Conservation (phyloP, 2,113 vertebrate species). For the Bostrychus sinensis region DNA sequence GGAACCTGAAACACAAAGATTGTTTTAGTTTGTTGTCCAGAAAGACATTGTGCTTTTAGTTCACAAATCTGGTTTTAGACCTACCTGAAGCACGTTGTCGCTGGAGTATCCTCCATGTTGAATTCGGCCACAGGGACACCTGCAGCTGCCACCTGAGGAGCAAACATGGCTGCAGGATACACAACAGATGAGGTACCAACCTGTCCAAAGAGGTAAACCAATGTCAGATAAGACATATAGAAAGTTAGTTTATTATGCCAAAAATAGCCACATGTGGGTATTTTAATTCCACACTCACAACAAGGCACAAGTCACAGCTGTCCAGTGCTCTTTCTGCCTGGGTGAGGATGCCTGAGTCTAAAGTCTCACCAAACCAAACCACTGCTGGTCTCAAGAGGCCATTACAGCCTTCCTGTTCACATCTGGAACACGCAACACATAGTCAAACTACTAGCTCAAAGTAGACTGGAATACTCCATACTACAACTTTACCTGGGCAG, state of each 20-base stretch:
- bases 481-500: slow-evolving; percentile 86
- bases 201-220: slow-evolving; percentile 64
- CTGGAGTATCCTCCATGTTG: slow-evolving; percentile 91
- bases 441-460: slow-evolving; percentile 21
- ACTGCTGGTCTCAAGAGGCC: slow-evolving; percentile 93
- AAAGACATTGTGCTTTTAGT: neutral
- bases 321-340: slow-evolving; percentile 86
- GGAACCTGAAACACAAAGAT: slow-evolving; percentile 82
- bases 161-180: slow-evolving; percentile 96
- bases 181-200: slow-evolving; percentile 95
- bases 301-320: slow-evolving; percentile 92
- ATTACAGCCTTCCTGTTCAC: slow-evolving; percentile 82
- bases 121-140: slow-evolving; percentile 95
- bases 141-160: slow-evolving; percentile 90
- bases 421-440: slow-evolving; percentile 76
- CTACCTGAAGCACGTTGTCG: slow-evolving; percentile 88
- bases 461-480: neutral
- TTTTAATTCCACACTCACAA: slow-evolving; percentile 80
- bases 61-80: neutral
- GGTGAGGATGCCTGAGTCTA: slow-evolving; percentile 85
- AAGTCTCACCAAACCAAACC: slow-evolving; percentile 95
- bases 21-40: neutral
- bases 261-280: too few species aligned
- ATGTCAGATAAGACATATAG: neutral
- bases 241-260: too few species aligned